These are phyloP conservation scores for Rhopalosiphum padi DNA, from an alignment of 1,140 invertebrate genomes.

Conservation along the genomic window DNA sequence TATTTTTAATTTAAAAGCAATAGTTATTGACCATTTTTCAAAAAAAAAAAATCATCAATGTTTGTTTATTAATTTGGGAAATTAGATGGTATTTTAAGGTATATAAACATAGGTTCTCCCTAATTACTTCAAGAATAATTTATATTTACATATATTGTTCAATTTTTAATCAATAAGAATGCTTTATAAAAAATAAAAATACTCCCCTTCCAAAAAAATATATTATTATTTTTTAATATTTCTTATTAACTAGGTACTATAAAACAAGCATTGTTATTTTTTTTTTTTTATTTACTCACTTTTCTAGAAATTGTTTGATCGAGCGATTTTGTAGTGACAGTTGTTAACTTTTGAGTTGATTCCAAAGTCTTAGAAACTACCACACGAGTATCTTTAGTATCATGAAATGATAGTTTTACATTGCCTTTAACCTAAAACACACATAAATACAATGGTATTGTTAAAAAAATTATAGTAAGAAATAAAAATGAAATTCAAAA, in stretches of 20 bases:
- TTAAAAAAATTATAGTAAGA: background rate
- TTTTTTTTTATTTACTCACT: background rate
- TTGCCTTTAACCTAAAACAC: slow-evolving; percentile 68
- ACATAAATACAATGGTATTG: background rate
- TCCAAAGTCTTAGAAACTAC: slow-evolving; percentile 72
- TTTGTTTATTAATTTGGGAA: background rate
- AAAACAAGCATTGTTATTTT: background rate
- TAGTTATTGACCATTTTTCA: too few species aligned
- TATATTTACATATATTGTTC: background rate
- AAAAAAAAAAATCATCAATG: too few species aligned
- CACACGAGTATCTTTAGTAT: slow-evolving; percentile 69
- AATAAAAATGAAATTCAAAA: background rate
- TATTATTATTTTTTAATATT: background rate
- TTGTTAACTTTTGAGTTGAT: slow-evolving; percentile 68
- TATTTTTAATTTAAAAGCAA: too few species aligned
- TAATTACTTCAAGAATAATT: background rate
- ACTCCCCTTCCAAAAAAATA: background rate
- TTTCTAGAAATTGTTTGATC: slow-evolving; percentile 71
- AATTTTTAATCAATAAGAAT: background rate
- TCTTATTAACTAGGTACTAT: too few species aligned
- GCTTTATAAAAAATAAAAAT: background rate
- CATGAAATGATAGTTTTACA: slow-evolving; percentile 72
- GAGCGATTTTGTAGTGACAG: slow-evolving; percentile 71
- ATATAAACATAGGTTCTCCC: background rate
- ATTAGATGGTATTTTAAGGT: background rate